These are phyloP conservation scores for Polyodon spathula DNA, from an alignment of 2,113 vertebrate species.

Conservation along the genomic window DNA sequence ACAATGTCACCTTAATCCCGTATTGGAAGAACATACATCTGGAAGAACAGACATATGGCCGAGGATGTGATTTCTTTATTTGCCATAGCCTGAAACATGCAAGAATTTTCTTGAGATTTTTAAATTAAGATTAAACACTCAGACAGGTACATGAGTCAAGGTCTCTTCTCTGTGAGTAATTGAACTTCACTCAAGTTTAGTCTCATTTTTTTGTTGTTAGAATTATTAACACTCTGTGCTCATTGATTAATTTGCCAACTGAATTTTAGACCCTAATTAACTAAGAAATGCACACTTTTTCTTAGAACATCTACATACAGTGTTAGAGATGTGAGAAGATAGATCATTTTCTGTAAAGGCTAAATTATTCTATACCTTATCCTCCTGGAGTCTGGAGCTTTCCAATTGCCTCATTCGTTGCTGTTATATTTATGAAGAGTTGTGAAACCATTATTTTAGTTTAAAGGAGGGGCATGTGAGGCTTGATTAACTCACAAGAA, in stretches of 20 bases:
- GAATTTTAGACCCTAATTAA: constrained; percentile 5
- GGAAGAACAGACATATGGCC: too few species aligned
- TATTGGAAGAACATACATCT: too few species aligned
- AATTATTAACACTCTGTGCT: not conserved
- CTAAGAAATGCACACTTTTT: too few species aligned
- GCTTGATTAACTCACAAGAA: too few species aligned
- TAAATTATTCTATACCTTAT: too few species aligned
- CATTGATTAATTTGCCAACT: constrained; percentile 12
- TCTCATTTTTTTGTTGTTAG: not conserved
- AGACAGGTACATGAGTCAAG: constrained; percentile 13
- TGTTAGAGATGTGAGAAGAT: not conserved
- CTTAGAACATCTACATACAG: not conserved
- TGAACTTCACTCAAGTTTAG: not conserved
- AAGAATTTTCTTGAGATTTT: constrained; percentile 1
- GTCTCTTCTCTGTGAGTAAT: constrained; percentile 8
- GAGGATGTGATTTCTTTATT: not conserved
- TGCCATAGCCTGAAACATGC: not conserved
- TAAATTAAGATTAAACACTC: constrained; percentile 12
- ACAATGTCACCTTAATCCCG: too few species aligned
- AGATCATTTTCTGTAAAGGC: too few species aligned
- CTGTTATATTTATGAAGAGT: too few species aligned
- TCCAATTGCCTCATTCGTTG: too few species aligned
- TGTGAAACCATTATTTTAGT: too few species aligned
- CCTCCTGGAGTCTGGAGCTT: too few species aligned
- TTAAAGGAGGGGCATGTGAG: too few species aligned